phyloP scores from a whole-genome alignment of 2,113 vertebrate genomes.

The Alligator sinensis region DNA sequence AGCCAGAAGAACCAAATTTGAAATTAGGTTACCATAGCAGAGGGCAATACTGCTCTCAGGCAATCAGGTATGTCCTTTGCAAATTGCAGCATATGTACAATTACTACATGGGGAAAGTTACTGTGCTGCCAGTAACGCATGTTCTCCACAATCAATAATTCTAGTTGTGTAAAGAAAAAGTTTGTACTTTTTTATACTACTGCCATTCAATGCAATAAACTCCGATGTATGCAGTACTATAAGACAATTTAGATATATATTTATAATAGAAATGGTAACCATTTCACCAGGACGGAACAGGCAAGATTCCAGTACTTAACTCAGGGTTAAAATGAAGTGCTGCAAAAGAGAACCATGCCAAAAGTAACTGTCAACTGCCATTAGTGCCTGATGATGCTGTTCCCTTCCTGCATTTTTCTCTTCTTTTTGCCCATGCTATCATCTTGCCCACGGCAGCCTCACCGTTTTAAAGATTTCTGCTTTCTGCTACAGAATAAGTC shows the following conservation, averaged over 20 bases:
- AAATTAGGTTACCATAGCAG: conserved; percentile 70
- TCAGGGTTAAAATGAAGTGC: neutral
- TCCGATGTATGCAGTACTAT: neutral
- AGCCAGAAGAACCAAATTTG: conserved; percentile 73
- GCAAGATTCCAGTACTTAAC: conserved; percentile 18
- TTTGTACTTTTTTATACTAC: conserved; percentile 27
- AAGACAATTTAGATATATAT: neutral
- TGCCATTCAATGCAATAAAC: neutral
- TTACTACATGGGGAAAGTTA: conserved; percentile 45
- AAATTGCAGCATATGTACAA: conserved; percentile 50
- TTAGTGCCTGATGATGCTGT: neutral
- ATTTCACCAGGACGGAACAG: neutral
- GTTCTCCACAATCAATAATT: conserved; percentile 38
- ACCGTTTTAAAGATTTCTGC: neutral
- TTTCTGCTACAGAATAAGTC: neutral
- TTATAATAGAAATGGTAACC: neutral
- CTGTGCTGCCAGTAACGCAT: conserved; percentile 19
- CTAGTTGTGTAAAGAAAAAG: conserved; percentile 25
- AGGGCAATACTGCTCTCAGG: conserved; percentile 66
- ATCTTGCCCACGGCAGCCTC: neutral
- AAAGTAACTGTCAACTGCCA: neutral
- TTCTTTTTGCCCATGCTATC: neutral
- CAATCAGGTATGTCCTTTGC: conserved; percentile 58
- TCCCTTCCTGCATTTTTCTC: neutral
- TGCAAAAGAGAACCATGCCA: neutral